These are phyloP conservation scores for Tipula helvola DNA, from an alignment of 2,888 invertebrate genomes.

Conservation along the genomic window DNA sequence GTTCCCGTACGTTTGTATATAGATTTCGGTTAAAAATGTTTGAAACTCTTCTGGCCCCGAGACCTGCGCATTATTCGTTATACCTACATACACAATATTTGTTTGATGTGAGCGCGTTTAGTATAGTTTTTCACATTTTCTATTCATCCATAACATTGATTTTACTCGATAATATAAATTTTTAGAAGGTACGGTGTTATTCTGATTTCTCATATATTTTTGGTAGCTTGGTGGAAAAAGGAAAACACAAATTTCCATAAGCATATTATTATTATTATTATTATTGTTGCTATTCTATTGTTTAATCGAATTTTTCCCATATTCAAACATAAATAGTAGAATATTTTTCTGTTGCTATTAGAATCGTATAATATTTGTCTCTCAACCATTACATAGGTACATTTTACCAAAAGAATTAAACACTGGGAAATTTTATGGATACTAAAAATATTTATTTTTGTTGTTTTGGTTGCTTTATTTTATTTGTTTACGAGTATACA, in stretches of 20 bases:
- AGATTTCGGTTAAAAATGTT: neutral
- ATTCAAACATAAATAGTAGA: neutral
- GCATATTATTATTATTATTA: neutral
- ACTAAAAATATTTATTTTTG: neutral
- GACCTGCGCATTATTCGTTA: neutral
- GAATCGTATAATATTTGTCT: neutral
- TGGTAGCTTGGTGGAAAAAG: neutral
- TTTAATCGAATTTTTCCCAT: neutral
- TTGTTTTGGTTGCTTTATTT: neutral
- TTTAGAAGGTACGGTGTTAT: neutral
- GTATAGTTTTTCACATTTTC: neutral
- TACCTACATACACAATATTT: neutral
- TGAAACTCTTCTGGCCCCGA: neutral
- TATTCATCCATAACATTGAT: neutral
- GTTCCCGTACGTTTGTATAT: neutral
- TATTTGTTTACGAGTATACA: neutral
- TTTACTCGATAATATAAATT: neutral
- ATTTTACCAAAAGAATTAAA: neutral
- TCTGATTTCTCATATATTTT: neutral
- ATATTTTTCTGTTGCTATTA: neutral
- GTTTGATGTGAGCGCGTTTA: neutral
- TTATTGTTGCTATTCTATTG: constrained; percentile 4
- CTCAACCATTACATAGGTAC: neutral
- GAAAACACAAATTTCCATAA: neutral
- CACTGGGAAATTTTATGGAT: neutral